Evolutionary conservation across 2,797 vertebrate genomes (phyloP).

Genomic region (Xenentodon cancila): DNA sequence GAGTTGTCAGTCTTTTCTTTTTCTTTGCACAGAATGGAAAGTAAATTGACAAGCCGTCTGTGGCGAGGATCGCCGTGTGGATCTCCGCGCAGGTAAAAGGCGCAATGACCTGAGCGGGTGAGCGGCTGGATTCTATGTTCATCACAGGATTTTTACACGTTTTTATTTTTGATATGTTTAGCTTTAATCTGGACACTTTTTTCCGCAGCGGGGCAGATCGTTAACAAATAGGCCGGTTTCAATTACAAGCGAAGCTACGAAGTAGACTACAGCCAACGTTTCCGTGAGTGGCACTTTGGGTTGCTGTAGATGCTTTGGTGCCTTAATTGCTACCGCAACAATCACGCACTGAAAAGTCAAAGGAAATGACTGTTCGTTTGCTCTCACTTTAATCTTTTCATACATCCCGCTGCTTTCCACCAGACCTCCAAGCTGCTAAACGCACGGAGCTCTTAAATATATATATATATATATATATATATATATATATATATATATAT

Average conservation of each 20-base stretch:
- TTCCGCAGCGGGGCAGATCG: slow-evolving; percentile 17
- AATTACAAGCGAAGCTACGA: slow-evolving; percentile 49
- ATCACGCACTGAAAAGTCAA: slow-evolving; percentile 84
- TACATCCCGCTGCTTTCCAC: slow-evolving; percentile 52
- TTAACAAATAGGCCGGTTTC: slow-evolving; percentile 40
- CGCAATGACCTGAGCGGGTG: slow-evolving; percentile 58
- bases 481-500: slow-evolving; percentile 17
- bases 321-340: slow-evolving; percentile 76
- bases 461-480: slow-evolving; percentile 17
- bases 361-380: slow-evolving; percentile 73
- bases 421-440: slow-evolving; percentile 35
- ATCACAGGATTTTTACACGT: slow-evolving; percentile 2
- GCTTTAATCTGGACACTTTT: slow-evolving; percentile 13
- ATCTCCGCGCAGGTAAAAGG: slow-evolving; percentile 79
- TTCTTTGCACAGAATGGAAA: slow-evolving; percentile 73
- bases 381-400: slow-evolving; percentile 75
- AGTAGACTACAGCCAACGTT: slow-evolving; percentile 37
- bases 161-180: slow-evolving; percentile 20
- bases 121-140: slow-evolving; percentile 59
- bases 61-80: slow-evolving; percentile 75
- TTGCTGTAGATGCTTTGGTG: slow-evolving; percentile 73
- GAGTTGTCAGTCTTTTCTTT: slow-evolving; percentile 39
- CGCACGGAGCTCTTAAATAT: slow-evolving; percentile 53
- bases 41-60: slow-evolving; percentile 75
- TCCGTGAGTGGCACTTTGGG: slow-evolving; percentile 62